Base-by-base conservation (phyloP, 2,888 invertebrate species). In the Spatulosminthurus flaviceps region DNA sequence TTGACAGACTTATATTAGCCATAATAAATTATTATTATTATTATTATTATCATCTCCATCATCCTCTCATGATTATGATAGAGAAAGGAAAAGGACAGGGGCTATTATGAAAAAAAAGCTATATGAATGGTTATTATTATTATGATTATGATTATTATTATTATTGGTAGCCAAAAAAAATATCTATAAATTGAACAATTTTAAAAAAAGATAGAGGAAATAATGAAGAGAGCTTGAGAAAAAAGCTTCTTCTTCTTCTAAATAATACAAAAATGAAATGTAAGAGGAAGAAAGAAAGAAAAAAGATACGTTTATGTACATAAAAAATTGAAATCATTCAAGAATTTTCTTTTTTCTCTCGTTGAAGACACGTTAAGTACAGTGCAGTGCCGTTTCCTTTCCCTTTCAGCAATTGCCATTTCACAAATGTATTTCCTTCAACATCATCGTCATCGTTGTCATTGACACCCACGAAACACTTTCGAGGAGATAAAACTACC, bases 341-440 rank as follows among this genome's bases (percentile, higher is more conserved):
- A 75, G 42, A 42, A 76, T 66, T 76, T 60, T 76, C 9, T 34
- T 51, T 51, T 51, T 19, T 76, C n/a, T n/a, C n/a, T n/a, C n/a
- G n/a, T n/a, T n/a, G 76, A 67, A 67, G 67, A 76, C 76, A 76
- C 67, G 66, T 76, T 69, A 76, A 76, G 76, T 71, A 78, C 78
- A 72, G 78, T 78, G 78, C 72, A 66, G 72, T 78, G 71, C 71
- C 78, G 78, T 78, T 78, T 78, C 69, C 79, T 79, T 79, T 79
- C 79, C 79, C 79, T 79, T 79, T 79, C 79, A 79, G 79, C 79
- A 28, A 79, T 77, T 71, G 77, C 77, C 64, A 66, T 72, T 64
- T 78, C 78, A 78, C 78, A 78, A 70, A 43, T 78, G 72, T 41
- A 66, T 72, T 72, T 78, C 64, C 78, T 78, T 42, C 78, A 60